A percentile compares a stretch with the other conserved stretches of the same genome.
These are phyloP conservation scores for Odontocolon sp. DNA, from an alignment of 2,888 invertebrate species.

Conservation along the genomic window DNA sequence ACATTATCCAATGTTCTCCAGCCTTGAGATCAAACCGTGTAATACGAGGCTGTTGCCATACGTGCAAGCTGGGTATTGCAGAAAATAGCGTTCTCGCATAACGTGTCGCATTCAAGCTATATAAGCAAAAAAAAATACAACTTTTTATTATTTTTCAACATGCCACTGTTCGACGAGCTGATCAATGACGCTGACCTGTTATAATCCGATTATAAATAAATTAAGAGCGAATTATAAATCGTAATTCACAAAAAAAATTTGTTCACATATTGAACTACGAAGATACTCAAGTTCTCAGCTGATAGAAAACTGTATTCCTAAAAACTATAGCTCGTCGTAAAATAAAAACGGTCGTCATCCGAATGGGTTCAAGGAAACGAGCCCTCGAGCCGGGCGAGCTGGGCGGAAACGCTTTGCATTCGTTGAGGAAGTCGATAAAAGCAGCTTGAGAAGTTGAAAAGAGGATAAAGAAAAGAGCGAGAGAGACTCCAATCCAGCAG, in stretches of 20 bases:
- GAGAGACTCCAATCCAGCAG: slow-evolving; percentile 8
- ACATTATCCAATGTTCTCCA: slow-evolving; percentile 50
- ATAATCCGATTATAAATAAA: not conserved
- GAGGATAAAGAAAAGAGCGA: not conserved
- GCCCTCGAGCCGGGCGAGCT: not conserved
- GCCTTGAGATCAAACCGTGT: slow-evolving; percentile 47
- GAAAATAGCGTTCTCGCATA: slow-evolving; percentile 13
- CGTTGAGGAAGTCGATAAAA: slow-evolving; percentile 20
- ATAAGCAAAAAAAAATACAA: not conserved
- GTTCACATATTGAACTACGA: not conserved
- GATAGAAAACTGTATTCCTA: not conserved
- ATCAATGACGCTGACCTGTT: not conserved
- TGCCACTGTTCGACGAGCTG: not conserved
- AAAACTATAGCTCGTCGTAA: not conserved
- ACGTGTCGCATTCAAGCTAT: slow-evolving; percentile 1
- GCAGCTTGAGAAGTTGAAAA: slow-evolving; percentile 7
- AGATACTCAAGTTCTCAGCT: not conserved
- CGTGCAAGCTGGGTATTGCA: slow-evolving; percentile 3
- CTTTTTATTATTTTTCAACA: not conserved
- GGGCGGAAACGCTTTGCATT: not conserved
- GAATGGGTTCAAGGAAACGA: slow-evolving; percentile 25
- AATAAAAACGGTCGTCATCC: not conserved
- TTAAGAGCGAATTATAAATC: not conserved
- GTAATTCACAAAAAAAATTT: not conserved
- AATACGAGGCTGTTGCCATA: slow-evolving; percentile 29